Base-by-base conservation (phyloP, 1,140 invertebrate genomes). In the Hyposmocoma kahamanoa region DNA sequence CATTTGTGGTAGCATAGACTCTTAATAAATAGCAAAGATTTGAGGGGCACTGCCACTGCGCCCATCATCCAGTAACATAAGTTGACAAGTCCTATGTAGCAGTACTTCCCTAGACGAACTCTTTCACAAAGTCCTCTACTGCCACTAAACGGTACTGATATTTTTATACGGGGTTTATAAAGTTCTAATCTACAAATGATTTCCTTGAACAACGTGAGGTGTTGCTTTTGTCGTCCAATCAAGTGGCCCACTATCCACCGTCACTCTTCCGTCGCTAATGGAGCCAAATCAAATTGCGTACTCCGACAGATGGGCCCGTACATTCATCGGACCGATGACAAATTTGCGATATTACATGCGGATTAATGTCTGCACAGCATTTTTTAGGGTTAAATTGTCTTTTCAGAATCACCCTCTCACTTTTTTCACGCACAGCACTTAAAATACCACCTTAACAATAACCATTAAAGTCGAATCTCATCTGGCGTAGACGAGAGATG, bases 351-450 rank as follows among this genome's bases (percentile, higher is more conserved):
- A 83, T 85, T 82, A 83, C 81, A 82, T 81, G 70, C 71, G 81
- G 81, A 85, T 85, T 85, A 85, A 83, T 83, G 76, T 85, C 76
- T 59, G 50, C 73, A 72, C 68, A 74, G 69, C 73, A 76, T 81
- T 85, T 83, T 85, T 85, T 83, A 83, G 82, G 82, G 82, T 83
- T 83, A 83, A 85, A 85, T 85, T 85, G 82, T 85, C 82, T 83
- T 83, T 84, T 80, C 67, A 59, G 62, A 45, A 80, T 75, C 71
- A 72, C 75, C 75, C 77, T 66, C 42, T 26, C 47, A 53, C 41
- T 48, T 49, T 56, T 51, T 47, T 51, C 38, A 6, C 34, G 50
- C 38, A 5, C 21, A 18, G 11, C n/a, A n/a, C n/a, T n/a, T 17
- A 28, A 44, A 19, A 38, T 11, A 5, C n/a, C 50, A 56, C 32